A percentile compares a stretch with the other conserved stretches of the same genome.
These are phyloP conservation scores for Oligia strigilis DNA, from an alignment of 2,888 invertebrate species.

Conservation along the genomic window DNA sequence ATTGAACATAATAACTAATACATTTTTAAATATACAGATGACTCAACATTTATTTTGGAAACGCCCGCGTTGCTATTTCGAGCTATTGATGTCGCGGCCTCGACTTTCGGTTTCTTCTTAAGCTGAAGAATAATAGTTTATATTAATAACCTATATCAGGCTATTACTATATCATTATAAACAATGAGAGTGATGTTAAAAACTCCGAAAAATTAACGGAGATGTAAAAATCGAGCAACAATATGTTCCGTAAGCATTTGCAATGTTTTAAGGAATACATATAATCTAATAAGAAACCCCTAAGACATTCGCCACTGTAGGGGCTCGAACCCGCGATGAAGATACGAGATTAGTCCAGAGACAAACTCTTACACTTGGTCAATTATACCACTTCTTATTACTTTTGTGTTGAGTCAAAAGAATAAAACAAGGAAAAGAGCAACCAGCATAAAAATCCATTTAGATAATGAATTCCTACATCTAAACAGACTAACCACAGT, in stretches of 20 bases:
- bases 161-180: slow-evolving; percentile 32
- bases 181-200: slow-evolving; percentile 9
- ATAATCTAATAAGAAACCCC: neutral
- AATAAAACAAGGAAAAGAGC: slow-evolving; percentile 45
- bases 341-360: neutral
- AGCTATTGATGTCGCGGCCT: slow-evolving; percentile 73
- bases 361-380: neutral
- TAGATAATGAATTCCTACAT: slow-evolving; percentile 19
- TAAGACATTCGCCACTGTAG: slow-evolving; percentile 13
- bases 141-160: slow-evolving; percentile 57
- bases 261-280: neutral
- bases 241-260: slow-evolving; percentile 10
- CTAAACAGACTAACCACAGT: slow-evolving; percentile 17
- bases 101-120: slow-evolving; percentile 86
- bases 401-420: slow-evolving; percentile 51
- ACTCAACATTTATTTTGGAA: slow-evolving; percentile 87
- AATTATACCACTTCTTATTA: neutral
- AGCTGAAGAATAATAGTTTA: slow-evolving; percentile 80
- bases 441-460: slow-evolving; percentile 31
- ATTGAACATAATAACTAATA: slow-evolving; percentile 50
- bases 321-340: slow-evolving; percentile 35
- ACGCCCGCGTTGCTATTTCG: slow-evolving; percentile 77
- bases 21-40: slow-evolving; percentile 73
- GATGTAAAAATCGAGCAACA: neutral
- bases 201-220: slow-evolving; percentile 9